Evolutionary conservation across 2,113 vertebrate species (phyloP).

Genomic region (Saguinus midas): DNA sequence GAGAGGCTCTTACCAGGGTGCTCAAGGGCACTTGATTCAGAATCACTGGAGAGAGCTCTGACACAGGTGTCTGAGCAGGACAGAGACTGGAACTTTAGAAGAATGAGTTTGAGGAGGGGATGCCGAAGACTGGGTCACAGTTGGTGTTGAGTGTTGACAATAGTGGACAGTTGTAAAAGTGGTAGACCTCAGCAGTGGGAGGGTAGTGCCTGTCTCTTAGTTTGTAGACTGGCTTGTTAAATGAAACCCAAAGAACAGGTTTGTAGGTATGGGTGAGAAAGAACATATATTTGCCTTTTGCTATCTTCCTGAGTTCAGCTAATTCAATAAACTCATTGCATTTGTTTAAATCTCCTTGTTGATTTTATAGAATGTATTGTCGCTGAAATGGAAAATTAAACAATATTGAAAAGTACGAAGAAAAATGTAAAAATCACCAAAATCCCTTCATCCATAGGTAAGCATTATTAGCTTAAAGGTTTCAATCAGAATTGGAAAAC

Average conservation of each 20-base stretch:
- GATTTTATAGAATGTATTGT: constrained; percentile 43
- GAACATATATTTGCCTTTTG: background rate
- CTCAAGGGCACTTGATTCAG: background rate
- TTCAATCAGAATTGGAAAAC: constrained; percentile 6
- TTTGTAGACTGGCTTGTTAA: background rate
- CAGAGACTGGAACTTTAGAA: background rate
- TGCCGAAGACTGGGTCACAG: background rate
- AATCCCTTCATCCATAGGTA: constrained; percentile 31
- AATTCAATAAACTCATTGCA: background rate
- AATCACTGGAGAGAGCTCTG: background rate
- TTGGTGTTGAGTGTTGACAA: background rate
- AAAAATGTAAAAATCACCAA: constrained; percentile 42
- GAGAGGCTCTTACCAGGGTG: background rate
- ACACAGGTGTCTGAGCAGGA: background rate
- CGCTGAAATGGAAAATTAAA: constrained; percentile 60
- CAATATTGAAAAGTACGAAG: constrained; percentile 48
- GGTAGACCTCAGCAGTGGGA: background rate
- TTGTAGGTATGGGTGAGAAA: background rate
- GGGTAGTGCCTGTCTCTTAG: background rate
- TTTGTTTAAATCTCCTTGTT: constrained; percentile 34
- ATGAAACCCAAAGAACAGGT: background rate
- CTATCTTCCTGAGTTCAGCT: background rate
- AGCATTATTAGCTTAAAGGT: constrained; percentile 31
- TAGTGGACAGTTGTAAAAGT: background rate
- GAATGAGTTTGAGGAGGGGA: background rate